These are phyloP conservation scores for Carcina quercana DNA, from an alignment of 2,888 invertebrate genomes.

Conservation along the genomic window DNA sequence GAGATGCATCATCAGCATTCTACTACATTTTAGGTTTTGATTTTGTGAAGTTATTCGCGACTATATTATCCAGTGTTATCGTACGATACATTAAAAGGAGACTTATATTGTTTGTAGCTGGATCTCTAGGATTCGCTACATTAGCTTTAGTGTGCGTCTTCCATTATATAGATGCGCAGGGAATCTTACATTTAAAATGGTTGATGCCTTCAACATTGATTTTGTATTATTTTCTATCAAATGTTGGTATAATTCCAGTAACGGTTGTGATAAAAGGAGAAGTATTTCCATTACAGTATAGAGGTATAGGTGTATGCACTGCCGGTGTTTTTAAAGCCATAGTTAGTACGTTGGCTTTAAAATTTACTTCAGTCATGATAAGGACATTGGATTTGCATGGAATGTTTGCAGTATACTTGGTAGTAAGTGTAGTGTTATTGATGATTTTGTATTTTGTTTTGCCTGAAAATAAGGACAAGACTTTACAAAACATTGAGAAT, in stretches of 20 bases:
- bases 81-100: neutral
- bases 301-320: neutral
- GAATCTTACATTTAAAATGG: neutral
- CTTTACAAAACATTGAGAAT: conserved; percentile 12
- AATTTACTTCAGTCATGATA: conserved; percentile 1
- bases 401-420: neutral
- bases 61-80: neutral
- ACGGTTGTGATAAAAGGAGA: neutral
- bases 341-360: neutral
- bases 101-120: no score
- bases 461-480: conserved; percentile 3
- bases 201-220: neutral
- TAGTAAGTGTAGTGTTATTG: neutral
- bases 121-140: no score
- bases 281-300: conserved; percentile 1
- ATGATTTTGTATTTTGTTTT: neutral
- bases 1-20: neutral
- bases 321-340: neutral
- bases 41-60: neutral
- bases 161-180: neutral
- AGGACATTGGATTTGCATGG: neutral
- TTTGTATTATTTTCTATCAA: neutral
- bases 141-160: neutral
- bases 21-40: neutral
- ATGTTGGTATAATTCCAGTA: neutral